Evolutionary conservation across 2,888 invertebrate genomes (phyloP).

Genomic region (Erynnis tages): DNA sequence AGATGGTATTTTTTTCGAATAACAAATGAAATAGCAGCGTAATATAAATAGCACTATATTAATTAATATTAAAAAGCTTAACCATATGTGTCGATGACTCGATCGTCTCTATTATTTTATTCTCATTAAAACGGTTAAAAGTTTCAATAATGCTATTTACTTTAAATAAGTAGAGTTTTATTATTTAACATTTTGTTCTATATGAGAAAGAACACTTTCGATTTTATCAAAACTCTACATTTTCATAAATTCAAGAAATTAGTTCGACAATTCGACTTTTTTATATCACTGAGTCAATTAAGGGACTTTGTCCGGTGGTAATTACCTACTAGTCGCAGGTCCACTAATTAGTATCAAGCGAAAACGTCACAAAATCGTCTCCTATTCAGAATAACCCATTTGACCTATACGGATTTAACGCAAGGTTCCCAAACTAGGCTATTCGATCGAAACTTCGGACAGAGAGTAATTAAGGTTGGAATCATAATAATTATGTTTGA

Average conservation of each 20-base stretch:
- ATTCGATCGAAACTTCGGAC: conserved; percentile 19
- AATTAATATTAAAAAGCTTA: too few species aligned
- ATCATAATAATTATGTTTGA: conserved; percentile 18
- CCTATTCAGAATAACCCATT: conserved; percentile 13
- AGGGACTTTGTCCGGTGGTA: not conserved
- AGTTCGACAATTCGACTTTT: not conserved
- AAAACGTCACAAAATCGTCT: conserved; percentile 1
- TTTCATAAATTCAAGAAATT: not conserved
- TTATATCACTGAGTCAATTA: not conserved
- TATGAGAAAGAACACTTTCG: too few species aligned
- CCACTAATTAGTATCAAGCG: conserved; percentile 11
- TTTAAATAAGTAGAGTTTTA: too few species aligned
- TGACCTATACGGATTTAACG: conserved; percentile 14
- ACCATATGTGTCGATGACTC: too few species aligned
- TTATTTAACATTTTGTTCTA: too few species aligned
- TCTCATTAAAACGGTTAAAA: too few species aligned
- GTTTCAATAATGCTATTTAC: too few species aligned
- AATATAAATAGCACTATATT: too few species aligned
- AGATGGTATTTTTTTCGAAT: too few species aligned
- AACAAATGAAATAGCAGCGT: too few species aligned
- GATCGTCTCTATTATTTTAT: too few species aligned
- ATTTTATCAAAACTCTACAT: too few species aligned
- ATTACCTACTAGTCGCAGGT: not conserved
- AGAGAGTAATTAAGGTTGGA: conserved; percentile 11
- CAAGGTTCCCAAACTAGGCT: conserved; percentile 17